Conservation (phyloP, 2,113 vertebrate species). For the Bujurquina vittata region DNA sequence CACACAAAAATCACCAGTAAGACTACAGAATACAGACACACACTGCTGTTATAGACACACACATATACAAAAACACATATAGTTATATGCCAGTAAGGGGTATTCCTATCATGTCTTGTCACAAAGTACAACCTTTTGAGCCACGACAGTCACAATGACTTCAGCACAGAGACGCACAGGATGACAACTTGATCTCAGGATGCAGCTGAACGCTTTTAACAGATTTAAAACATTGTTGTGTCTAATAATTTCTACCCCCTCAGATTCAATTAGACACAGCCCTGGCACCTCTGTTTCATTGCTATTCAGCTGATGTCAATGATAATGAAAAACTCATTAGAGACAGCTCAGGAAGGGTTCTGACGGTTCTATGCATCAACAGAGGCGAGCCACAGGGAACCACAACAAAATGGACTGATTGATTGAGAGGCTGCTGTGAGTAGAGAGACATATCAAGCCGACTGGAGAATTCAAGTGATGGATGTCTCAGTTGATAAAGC, state of each 20-base stretch:
- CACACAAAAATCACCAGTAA: conserved; percentile 1
- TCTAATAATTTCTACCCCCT: conserved; percentile 44
- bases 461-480: conserved; percentile 44
- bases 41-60: not conserved
- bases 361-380: conserved; percentile 51
- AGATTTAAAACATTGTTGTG: conserved; percentile 50
- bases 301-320: conserved; percentile 56
- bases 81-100: conserved; percentile 34
- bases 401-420: conserved; percentile 64
- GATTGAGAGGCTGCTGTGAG: conserved; percentile 65
- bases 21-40: not conserved
- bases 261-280: conserved; percentile 67
- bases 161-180: conserved; percentile 14
- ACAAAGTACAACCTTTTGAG: conserved; percentile 34
- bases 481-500: conserved; percentile 53
- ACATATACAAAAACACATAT: not conserved
- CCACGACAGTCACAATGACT: conserved; percentile 39
- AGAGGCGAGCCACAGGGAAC: conserved; percentile 60
- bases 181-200: conserved; percentile 55
- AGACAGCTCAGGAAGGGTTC: conserved; percentile 49
- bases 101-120: conserved; percentile 53
- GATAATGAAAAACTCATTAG: conserved; percentile 74
- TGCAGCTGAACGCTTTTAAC: conserved; percentile 44
- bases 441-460: conserved; percentile 36
- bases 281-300: conserved; percentile 52